A percentile compares a stretch with the other conserved stretches of the same genome.
Conservation (phyloP, 1,140 invertebrate genomes). For the Cecropterus lyciades region DNA sequence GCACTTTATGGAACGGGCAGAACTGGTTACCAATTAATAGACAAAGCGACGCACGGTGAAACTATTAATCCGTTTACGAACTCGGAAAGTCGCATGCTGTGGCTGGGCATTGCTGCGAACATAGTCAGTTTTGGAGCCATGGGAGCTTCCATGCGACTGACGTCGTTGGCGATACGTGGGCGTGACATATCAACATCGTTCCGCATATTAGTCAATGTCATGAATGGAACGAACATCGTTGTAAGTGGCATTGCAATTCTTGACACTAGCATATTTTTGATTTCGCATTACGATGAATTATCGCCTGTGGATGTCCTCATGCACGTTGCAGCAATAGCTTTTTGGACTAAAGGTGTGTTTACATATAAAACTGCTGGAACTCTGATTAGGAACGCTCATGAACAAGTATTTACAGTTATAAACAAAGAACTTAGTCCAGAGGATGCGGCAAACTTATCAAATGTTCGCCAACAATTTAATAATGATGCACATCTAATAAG, state of each 20-base stretch:
- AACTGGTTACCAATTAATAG: slow-evolving; percentile 41
- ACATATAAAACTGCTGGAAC: slow-evolving; percentile 48
- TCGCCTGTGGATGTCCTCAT: slow-evolving; percentile 42
- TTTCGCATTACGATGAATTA: slow-evolving; percentile 40
- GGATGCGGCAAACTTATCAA: slow-evolving; percentile 32
- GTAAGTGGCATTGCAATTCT: slow-evolving; percentile 44
- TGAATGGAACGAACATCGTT: slow-evolving; percentile 44
- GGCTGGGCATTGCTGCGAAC: slow-evolving; percentile 51
- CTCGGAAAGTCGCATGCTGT: slow-evolving; percentile 48
- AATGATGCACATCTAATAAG: slow-evolving; percentile 43
- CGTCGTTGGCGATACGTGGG: slow-evolving; percentile 32
- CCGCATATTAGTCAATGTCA: slow-evolving; percentile 41
- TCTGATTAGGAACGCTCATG: slow-evolving; percentile 45
- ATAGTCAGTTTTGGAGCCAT: slow-evolving; percentile 50
- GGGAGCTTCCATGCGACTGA: slow-evolving; percentile 50
- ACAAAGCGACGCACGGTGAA: slow-evolving; percentile 46
- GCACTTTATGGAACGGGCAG: slow-evolving; percentile 44
- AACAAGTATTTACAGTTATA: slow-evolving; percentile 41
- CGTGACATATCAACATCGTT: slow-evolving; percentile 44
- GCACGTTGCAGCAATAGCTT: slow-evolving; percentile 46
- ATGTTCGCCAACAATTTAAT: slow-evolving; percentile 37
- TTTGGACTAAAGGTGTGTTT: slow-evolving; percentile 50
- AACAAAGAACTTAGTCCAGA: slow-evolving; percentile 40
- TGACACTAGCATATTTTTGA: slow-evolving; percentile 42
- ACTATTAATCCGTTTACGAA: slow-evolving; percentile 46